Evolutionary conservation across 2,113 vertebrate genomes (phyloP), one percentile per base, ranked within the genome.

Genomic region (Oncorhynchus mykiss): DNA sequence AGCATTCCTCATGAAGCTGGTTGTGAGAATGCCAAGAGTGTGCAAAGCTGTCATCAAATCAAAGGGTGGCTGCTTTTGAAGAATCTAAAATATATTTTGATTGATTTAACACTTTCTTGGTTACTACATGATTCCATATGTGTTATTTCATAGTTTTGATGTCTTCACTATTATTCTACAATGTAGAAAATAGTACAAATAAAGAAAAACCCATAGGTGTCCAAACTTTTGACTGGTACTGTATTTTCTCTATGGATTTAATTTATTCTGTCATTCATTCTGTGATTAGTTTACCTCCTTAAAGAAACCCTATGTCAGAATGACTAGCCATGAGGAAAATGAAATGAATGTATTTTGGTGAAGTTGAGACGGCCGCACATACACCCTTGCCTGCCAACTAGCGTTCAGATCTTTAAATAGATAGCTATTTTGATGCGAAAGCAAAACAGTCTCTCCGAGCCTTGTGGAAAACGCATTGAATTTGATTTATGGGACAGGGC

Each of bases 321-420:
- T 48, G 48, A 57, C 48, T 1, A 74, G 67, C 22, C 70, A 39
- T 57, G 11, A 62, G 9, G 67, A 65, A 29, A 18, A 22, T 13
- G 11, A 12, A 39, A 27, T 39, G 12, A 71, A 45, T 74, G 39
- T 45, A 45, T 11, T 45, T 45, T 39, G 8, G 39, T 74, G 22
- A 1, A 72, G 70, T 81, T 34, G 39, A 59, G 70, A 79, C 72
- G 70, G 49, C 12, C 16, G 2, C 31, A 71, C 74, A 29, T 72
- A 76, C 29, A 24, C 65, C 57, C 2, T 64, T 67, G 73, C 39
- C 69, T 74, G 71, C 74, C 8, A 73, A 49, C 74, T 49, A 71
- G 75, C 78, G 54, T 73, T 80, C 80, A 79, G 60, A 67, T 78
- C 90, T 90, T 89, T 88, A 91, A 92, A 92, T 92, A 91, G 90